phyloP scores from a whole-genome alignment of 1,140 invertebrate genomes.

The Lepeophtheirus salmonis region DNA sequence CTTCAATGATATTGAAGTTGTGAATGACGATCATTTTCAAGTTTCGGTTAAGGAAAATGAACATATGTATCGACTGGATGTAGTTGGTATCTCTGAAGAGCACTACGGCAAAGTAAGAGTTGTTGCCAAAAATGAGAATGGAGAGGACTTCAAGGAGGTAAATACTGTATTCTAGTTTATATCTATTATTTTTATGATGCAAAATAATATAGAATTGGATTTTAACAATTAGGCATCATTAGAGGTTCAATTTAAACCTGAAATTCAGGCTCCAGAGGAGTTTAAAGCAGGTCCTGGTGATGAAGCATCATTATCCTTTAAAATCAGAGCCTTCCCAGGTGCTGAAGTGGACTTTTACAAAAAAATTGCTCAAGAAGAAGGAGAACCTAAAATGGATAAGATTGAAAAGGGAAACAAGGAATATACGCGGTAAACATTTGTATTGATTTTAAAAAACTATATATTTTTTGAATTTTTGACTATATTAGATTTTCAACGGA shows the following conservation, averaged over 20 bases:
- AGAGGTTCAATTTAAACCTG: slow-evolving; percentile 18
- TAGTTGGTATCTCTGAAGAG: slow-evolving; percentile 29
- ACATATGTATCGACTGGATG: slow-evolving; percentile 26
- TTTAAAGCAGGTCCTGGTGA: slow-evolving; percentile 18
- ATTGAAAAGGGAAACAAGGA: slow-evolving; percentile 6
- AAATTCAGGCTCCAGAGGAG: slow-evolving; percentile 15
- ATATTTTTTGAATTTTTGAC: neutral
- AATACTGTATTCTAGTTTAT: too few relatives aligned
- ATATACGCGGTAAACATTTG: neutral
- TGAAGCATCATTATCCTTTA: slow-evolving; percentile 6
- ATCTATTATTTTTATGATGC: too few relatives aligned
- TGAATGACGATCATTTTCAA: slow-evolving; percentile 19
- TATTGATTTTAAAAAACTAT: neutral
- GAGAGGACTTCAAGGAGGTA: slow-evolving; percentile 24
- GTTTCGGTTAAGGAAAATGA: slow-evolving; percentile 31
- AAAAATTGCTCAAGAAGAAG: slow-evolving; percentile 9
- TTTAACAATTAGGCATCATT: slow-evolving; percentile 4
- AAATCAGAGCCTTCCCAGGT: slow-evolving; percentile 7
- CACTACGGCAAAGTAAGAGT: slow-evolving; percentile 31
- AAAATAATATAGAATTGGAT: too few relatives aligned
- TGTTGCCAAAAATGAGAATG: slow-evolving; percentile 31
- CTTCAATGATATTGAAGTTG: slow-evolving; percentile 20
- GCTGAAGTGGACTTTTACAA: slow-evolving; percentile 8
- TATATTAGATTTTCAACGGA: slow-evolving; percentile 3
- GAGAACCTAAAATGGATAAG: slow-evolving; percentile 11